These are phyloP conservation scores for Sander lucioperca DNA, from an alignment of 2,113 vertebrate genomes.

Conservation along the genomic window DNA sequence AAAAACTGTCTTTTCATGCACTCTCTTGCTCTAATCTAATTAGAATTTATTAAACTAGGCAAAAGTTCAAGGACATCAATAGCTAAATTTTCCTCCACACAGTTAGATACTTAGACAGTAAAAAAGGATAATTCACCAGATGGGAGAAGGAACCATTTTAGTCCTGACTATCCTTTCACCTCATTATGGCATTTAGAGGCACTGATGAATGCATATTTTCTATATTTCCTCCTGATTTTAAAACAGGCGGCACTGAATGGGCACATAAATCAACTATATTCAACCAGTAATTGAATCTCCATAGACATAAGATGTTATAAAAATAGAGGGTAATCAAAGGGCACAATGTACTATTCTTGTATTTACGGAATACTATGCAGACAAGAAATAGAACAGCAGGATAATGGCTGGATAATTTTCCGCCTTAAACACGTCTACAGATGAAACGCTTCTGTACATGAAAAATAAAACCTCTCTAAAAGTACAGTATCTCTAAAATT, in stretches of 20 bases:
- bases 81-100: conserved; percentile 33
- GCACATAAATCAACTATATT: conserved; percentile 69
- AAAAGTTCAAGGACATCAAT: conserved; percentile 75
- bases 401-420: conserved; percentile 1
- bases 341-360: conserved; percentile 37
- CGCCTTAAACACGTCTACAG: background rate
- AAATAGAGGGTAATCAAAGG: conserved; percentile 66
- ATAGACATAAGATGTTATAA: conserved; percentile 52
- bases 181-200: conserved; percentile 53
- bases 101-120: conserved; percentile 35
- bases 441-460: background rate
- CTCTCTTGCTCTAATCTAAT: conserved; percentile 73
- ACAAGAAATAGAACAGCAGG: background rate
- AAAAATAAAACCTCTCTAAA: background rate
- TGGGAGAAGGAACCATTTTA: conserved; percentile 45
- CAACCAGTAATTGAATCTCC: conserved; percentile 71
- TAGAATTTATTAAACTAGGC: conserved; percentile 78
- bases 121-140: conserved; percentile 31
- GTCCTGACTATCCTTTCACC: conserved; percentile 40
- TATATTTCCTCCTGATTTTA: conserved; percentile 62
- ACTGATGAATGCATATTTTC: conserved; percentile 60
- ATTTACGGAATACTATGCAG: conserved; percentile 19
- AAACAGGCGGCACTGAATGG: conserved; percentile 45
- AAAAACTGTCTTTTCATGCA: conserved; percentile 62
- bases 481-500: background rate